phyloP scores from a whole-genome alignment of 2,888 invertebrate genomes.

The Sminthurinus aureus region DNA sequence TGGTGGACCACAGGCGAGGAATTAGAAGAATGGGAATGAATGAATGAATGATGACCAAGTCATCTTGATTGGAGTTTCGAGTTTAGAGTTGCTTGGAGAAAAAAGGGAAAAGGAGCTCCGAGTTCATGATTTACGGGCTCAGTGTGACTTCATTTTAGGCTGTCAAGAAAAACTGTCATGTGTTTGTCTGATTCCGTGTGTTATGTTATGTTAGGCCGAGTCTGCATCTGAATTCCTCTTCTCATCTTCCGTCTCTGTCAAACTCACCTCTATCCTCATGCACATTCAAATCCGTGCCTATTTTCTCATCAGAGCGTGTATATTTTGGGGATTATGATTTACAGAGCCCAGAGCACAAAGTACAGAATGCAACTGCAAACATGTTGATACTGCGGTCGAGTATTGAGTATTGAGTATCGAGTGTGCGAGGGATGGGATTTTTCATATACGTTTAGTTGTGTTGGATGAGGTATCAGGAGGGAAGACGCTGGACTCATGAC shows the following conservation, averaged over 20 bases:
- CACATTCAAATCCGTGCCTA: neutral
- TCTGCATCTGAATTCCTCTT: neutral
- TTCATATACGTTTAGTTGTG: too few relatives aligned
- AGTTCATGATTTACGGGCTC: slow-evolving; percentile 57
- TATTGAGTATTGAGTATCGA: too few relatives aligned
- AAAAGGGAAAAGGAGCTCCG: slow-evolving; percentile 2
- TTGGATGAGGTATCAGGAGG: neutral
- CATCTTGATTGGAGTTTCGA: slow-evolving; percentile 53
- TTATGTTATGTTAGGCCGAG: too few relatives aligned
- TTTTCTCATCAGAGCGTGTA: neutral
- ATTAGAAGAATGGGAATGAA: slow-evolving; percentile 44
- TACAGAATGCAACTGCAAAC: too few relatives aligned
- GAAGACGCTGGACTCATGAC: slow-evolving; percentile 46
- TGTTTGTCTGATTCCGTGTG: slow-evolving; percentile 10
- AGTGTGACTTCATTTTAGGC: slow-evolving; percentile 59
- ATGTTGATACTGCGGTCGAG: neutral
- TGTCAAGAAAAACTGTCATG: slow-evolving; percentile 46
- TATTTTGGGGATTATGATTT: neutral
- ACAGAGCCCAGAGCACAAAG: too few relatives aligned
- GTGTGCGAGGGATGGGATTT: neutral
- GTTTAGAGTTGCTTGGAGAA: slow-evolving; percentile 50
- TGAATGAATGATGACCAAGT: slow-evolving; percentile 46
- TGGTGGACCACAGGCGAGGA: slow-evolving; percentile 37
- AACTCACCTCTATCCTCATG: too few relatives aligned
- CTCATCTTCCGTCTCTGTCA: neutral